phyloP scores from a whole-genome alignment of 37 sponge, comb jelly and placozoan genomes.

The Ianthella basta region DNA sequence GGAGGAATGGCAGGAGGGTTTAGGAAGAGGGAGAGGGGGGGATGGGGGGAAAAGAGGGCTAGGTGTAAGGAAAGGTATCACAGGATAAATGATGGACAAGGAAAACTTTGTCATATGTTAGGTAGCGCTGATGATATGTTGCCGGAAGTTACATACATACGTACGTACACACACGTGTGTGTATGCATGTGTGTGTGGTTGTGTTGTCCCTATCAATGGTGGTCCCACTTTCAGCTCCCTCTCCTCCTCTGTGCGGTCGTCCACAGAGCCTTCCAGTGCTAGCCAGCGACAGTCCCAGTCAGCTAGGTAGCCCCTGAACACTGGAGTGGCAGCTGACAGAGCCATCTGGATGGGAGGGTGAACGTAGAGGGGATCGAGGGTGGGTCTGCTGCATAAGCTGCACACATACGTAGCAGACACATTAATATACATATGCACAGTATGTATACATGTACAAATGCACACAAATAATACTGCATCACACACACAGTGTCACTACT shows the following conservation, averaged over 20 bases:
- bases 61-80: too few species aligned
- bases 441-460: not conserved
- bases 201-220: not conserved
- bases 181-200: too few species aligned
- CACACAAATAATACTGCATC: not conserved
- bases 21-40: not conserved
- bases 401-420: not conserved
- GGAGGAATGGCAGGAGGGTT: not conserved
- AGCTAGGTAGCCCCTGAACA: slow-evolving; percentile 82
- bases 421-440: not conserved
- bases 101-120: too few species aligned
- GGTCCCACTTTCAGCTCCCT: slow-evolving; percentile 67
- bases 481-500: too few species aligned
- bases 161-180: too few species aligned
- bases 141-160: too few species aligned
- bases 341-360: slow-evolving; percentile 61
- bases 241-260: slow-evolving; percentile 92
- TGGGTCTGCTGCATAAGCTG: not conserved
- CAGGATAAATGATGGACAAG: too few species aligned
- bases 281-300: slow-evolving; percentile 89
- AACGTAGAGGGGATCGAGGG: not conserved
- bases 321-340: slow-evolving; percentile 84
- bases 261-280: slow-evolving; percentile 83
- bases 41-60: too few species aligned
- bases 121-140: too few species aligned